A percentile compares a stretch with the other conserved stretches of the same genome.
Conservation (phyloP, 2,113 vertebrate species). For the Chauna torquata region DNA sequence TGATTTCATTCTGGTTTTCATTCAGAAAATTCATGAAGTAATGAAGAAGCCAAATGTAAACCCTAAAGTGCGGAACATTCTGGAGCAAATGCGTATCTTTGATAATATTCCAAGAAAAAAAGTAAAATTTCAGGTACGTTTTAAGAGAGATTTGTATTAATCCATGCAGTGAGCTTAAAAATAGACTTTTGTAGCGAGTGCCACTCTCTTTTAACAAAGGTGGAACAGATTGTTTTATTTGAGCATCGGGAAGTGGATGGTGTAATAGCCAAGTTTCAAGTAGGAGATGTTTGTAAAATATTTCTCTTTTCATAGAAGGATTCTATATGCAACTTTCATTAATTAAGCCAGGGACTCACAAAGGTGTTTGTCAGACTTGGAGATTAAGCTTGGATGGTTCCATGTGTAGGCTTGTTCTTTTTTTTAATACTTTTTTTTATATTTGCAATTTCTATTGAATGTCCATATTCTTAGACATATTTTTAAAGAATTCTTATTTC, state of each 20-base stretch:
- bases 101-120: constrained; percentile 96
- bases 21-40: constrained; percentile 87
- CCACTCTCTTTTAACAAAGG: not conserved
- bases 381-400: not conserved
- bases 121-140: constrained; percentile 90
- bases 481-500: not conserved
- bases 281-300: not conserved
- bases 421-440: not conserved
- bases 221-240: not conserved
- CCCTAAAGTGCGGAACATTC: constrained; percentile 81
- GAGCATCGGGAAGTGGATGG: not conserved
- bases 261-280: not conserved
- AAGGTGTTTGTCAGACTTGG: not conserved
- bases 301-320: not conserved
- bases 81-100: constrained; percentile 85
- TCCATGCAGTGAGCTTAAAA: not conserved
- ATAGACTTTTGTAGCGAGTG: not conserved
- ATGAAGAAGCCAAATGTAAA: constrained; percentile 85
- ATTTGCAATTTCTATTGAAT: not conserved
- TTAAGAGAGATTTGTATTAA: not conserved
- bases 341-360: not conserved
- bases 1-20: not conserved
- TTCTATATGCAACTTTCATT: not conserved
- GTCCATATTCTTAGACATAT: not conserved
- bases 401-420: not conserved